Conservation (phyloP, 1,140 invertebrate genomes). For the Drosophila quadrilineata region DNA sequence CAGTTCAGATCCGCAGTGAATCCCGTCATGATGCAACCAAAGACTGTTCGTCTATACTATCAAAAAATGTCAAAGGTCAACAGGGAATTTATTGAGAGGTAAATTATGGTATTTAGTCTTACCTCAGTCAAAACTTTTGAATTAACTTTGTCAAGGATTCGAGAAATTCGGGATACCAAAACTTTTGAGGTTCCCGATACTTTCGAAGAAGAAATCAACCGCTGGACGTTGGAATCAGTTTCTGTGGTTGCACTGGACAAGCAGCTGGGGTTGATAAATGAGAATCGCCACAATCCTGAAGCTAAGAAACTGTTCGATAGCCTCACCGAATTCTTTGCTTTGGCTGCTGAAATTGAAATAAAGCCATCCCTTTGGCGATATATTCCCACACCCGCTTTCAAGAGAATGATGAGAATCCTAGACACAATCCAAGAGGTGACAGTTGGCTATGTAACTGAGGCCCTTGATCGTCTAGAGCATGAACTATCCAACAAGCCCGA, state of each 20-base stretch:
- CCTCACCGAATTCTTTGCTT: slow-evolving; percentile 84
- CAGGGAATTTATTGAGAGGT: slow-evolving; percentile 68
- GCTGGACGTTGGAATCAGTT: slow-evolving; percentile 88
- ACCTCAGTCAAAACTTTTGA: not conserved
- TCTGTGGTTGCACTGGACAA: slow-evolving; percentile 85
- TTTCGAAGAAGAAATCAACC: slow-evolving; percentile 86
- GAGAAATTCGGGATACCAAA: slow-evolving; percentile 79
- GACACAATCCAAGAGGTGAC: slow-evolving; percentile 57
- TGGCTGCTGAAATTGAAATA: slow-evolving; percentile 83
- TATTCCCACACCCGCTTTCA: slow-evolving; percentile 83
- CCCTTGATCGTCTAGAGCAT: slow-evolving; percentile 50
- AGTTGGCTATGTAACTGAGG: slow-evolving; percentile 54
- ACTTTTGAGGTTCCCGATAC: slow-evolving; percentile 83
- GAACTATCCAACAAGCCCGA: slow-evolving; percentile 43
- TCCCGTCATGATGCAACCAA: slow-evolving; percentile 72
- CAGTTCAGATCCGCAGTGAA: slow-evolving; percentile 40
- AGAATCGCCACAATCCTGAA: slow-evolving; percentile 12
- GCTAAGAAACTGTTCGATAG: slow-evolving; percentile 37
- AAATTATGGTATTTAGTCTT: not conserved
- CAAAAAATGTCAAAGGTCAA: slow-evolving; percentile 70
- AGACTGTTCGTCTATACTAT: slow-evolving; percentile 53
- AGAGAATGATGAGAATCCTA: slow-evolving; percentile 82
- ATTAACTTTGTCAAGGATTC: slow-evolving; percentile 19
- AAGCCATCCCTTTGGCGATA: slow-evolving; percentile 85
- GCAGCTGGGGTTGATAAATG: slow-evolving; percentile 68